phyloP scores from a whole-genome alignment of 1,140 invertebrate species.

The Drosophila pandora region DNA sequence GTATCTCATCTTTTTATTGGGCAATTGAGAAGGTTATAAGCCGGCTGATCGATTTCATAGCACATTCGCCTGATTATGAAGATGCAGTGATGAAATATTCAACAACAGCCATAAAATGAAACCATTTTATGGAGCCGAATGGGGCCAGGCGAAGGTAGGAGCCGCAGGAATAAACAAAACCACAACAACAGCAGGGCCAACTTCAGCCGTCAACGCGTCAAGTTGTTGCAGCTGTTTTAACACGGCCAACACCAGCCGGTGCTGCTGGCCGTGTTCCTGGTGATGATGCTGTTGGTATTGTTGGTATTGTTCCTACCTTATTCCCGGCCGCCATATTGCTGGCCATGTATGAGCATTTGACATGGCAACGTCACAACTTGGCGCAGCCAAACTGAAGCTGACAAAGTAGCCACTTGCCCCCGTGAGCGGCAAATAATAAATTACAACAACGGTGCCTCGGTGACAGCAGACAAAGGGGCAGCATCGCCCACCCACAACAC shows the following conservation, averaged over 20 bases:
- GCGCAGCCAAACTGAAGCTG: constrained; percentile 26
- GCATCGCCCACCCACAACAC: background rate
- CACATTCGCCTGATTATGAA: constrained; percentile 12
- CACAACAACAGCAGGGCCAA: constrained; percentile 34
- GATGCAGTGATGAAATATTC: constrained; percentile 13
- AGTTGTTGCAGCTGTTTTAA: constrained; percentile 69
- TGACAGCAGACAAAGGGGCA: constrained; percentile 65
- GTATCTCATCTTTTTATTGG: constrained; percentile 55
- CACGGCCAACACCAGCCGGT: constrained; percentile 47
- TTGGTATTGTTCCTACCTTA: background rate
- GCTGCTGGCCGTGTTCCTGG: background rate
- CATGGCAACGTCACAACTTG: constrained; percentile 64
- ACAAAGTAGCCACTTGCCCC: constrained; percentile 59
- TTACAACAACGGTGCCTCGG: constrained; percentile 53
- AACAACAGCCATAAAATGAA: constrained; percentile 66
- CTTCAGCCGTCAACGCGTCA: constrained; percentile 46
- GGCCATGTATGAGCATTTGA: constrained; percentile 59
- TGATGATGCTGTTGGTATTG: background rate
- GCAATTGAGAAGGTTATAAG: constrained; percentile 47
- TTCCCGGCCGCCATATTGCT: constrained; percentile 4
- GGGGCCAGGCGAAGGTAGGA: constrained; percentile 8
- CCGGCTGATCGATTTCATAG: constrained; percentile 62
- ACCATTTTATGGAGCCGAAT: constrained; percentile 37
- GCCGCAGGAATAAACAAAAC: constrained; percentile 27
- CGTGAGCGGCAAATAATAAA: constrained; percentile 68